phyloP scores from a whole-genome alignment of 2,797 vertebrate genomes.

The Ctenopoma multispine region DNA sequence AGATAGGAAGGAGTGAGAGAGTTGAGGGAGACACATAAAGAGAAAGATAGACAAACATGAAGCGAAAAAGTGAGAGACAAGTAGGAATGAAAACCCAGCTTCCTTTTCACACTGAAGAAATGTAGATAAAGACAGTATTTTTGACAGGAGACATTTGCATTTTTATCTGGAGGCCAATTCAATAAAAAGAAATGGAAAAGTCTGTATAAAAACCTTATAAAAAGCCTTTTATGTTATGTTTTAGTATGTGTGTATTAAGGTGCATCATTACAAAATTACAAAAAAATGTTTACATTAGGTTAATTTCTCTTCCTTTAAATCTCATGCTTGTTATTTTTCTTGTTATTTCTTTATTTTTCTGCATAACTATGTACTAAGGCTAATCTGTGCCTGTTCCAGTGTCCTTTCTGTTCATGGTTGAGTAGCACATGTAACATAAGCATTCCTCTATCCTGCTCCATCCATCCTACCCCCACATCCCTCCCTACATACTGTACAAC shows the following conservation, averaged over 20 bases:
- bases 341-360: slow-evolving; percentile 20
- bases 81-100: slow-evolving; percentile 2
- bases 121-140: slow-evolving; percentile 16
- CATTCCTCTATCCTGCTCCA: slow-evolving; percentile 38
- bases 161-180: slow-evolving; percentile 7
- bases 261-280: neutral
- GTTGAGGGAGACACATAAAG: slow-evolving; percentile 16
- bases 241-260: neutral
- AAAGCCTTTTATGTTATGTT: slow-evolving; percentile 1
- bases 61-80: slow-evolving; percentile 13
- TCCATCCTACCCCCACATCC: slow-evolving; percentile 32
- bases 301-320: slow-evolving; percentile 65
- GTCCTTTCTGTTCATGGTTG: slow-evolving; percentile 22
- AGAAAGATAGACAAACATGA: slow-evolving; percentile 21
- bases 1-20: slow-evolving; percentile 33
- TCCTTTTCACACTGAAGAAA: slow-evolving; percentile 3
- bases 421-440: slow-evolving; percentile 51
- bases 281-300: slow-evolving; percentile 29
- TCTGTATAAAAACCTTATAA: slow-evolving; percentile 3
- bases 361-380: slow-evolving; percentile 26
- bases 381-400: slow-evolving; percentile 61
- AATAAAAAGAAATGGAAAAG: neutral
- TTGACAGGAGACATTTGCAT: slow-evolving; percentile 22
- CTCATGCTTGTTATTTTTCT: slow-evolving; percentile 58
- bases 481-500: slow-evolving; percentile 12